These are phyloP conservation scores for Brachyptera putata DNA, from an alignment of 2,888 invertebrate genomes.

Conservation along the genomic window DNA sequence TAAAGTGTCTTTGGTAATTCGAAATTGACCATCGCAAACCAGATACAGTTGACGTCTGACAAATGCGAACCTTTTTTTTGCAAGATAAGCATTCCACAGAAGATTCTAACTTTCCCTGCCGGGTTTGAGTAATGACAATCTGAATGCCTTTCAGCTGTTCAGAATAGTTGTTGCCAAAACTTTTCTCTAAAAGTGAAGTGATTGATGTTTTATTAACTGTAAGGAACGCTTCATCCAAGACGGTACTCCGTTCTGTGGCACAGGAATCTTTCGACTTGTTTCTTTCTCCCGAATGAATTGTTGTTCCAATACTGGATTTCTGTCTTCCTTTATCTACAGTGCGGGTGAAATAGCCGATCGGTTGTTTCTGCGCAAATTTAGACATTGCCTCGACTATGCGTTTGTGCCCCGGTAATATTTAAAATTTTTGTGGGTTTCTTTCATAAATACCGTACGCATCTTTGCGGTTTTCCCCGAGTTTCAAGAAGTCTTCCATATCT, in stretches of 20 bases:
- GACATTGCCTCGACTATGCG: background rate
- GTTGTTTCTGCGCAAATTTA: background rate
- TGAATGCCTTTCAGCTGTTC: background rate
- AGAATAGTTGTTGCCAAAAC: too few relatives aligned
- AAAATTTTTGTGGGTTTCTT: background rate
- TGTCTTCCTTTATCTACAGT: too few relatives aligned
- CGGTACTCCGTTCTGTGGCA: too few relatives aligned
- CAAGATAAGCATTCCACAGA: background rate
- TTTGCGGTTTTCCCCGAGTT: background rate
- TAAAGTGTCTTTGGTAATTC: background rate
- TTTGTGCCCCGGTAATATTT: background rate
- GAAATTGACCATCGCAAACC: background rate
- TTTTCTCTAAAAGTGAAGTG: too few relatives aligned
- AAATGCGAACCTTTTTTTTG: background rate
- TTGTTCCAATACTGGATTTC: too few relatives aligned
- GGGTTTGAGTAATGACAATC: background rate
- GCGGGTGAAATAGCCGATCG: too few relatives aligned
- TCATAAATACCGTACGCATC: background rate
- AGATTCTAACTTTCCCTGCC: background rate
- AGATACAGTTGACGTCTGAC: background rate
- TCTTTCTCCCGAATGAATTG: too few relatives aligned
- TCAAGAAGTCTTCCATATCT: background rate
- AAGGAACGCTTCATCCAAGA: too few relatives aligned
- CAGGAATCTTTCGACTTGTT: too few relatives aligned
- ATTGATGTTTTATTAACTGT: too few relatives aligned